Base-by-base conservation (phyloP, 2,113 vertebrate genomes). In the Picathartes gymnocephalus region DNA sequence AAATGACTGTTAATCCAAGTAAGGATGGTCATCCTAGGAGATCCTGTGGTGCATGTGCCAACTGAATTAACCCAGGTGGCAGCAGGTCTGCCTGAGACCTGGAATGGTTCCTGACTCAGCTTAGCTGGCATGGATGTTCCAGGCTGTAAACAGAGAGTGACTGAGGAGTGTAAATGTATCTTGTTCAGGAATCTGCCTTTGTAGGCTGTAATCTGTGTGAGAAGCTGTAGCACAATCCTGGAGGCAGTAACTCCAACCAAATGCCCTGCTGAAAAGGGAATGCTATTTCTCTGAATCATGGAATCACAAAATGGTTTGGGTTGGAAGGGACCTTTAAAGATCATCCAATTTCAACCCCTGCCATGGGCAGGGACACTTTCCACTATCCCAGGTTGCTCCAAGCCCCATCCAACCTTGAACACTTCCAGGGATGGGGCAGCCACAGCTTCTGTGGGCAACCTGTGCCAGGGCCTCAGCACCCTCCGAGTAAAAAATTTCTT, bases 401-500 rank as follows among this genome's bases (percentile, higher is more conserved):
- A 33, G 35, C 6, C 30, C 31, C 1, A 0, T 16, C n/a, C 54
- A 48, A 0, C 0, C 40, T 61, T 3, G 56, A 2, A 48, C 18
- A 48, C 0, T 62, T 1, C 15, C 40, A 42, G 48, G 40, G 42
- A 37, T 33, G 12, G 21, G 22, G 12, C 54, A 83, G 4, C 17
- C 47, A 69, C 70, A 82, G 31, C 40, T 82, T 2, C 47, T 42
- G 0, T 42, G 30, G 15, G 30, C 40, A 69, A 0, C 25, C 40
- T 61, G 62, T 33, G 25, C 71, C 79, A 77, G 35, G 15, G 19
- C 27, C 12, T 24, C 4, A 0, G 3, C 10, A 25, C 8, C 31
- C 40, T 69, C 18, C 23, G 8, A 28, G 47, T 4, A 10, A 42
- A 76, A 10, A 23, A 27, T 19, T 23, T 31, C 5, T 61, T 76